Evolutionary conservation across 2,888 invertebrate genomes (phyloP).

Genomic region (Imbricaverruca yamaguchii): DNA sequence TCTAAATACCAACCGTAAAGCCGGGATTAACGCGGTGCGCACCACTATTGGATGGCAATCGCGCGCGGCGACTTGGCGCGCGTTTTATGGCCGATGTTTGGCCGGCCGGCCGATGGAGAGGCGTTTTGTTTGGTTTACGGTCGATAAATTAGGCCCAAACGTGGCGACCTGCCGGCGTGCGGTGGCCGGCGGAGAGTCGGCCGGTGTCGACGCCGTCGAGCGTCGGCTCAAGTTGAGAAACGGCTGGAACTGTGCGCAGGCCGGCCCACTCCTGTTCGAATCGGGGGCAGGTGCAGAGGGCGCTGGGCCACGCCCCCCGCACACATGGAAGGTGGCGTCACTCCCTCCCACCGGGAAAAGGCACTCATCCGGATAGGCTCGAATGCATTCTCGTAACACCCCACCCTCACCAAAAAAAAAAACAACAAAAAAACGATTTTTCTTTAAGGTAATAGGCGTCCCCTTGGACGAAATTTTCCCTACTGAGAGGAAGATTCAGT

Average conservation of each 20-base stretch:
- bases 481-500: too few species aligned
- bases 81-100: constrained; percentile 18
- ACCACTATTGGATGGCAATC: not conserved
- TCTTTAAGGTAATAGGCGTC: too few species aligned
- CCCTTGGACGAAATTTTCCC: too few species aligned
- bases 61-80: not conserved
- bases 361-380: too few species aligned
- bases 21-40: not conserved
- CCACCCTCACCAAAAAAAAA: too few species aligned
- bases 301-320: not conserved
- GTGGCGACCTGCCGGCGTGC: not conserved
- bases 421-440: too few species aligned
- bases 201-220: not conserved
- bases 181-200: not conserved
- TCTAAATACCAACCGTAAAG: not conserved
- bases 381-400: too few species aligned
- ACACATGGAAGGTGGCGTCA: too few species aligned
- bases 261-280: not conserved
- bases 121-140: constrained; percentile 19
- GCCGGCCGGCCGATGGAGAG: not conserved
- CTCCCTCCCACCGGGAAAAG: too few species aligned
- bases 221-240: not conserved
- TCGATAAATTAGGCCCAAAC: constrained; percentile 6
- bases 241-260: not conserved
- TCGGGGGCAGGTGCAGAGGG: not conserved